Evolutionary conservation across 2,113 vertebrate genomes (phyloP).

Genomic region (Tyrannus savana): DNA sequence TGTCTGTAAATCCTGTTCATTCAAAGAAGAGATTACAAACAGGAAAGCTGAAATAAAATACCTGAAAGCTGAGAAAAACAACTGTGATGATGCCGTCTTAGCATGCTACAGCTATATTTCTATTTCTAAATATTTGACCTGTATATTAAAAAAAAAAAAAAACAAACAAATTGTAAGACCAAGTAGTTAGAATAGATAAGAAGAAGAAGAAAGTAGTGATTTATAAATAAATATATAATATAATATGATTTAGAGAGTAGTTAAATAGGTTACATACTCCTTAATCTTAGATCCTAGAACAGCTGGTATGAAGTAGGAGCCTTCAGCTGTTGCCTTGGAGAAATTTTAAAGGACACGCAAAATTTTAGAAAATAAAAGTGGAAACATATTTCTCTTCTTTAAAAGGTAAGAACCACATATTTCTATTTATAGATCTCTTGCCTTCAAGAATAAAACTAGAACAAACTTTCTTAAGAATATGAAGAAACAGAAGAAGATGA

Average conservation of each 20-base stretch:
- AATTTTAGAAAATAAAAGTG: neutral
- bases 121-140: neutral
- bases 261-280: neutral
- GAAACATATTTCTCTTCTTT: neutral
- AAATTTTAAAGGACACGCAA: neutral
- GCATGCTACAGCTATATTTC: neutral
- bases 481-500: neutral
- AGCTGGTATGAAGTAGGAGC: neutral
- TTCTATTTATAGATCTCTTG: neutral
- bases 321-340: neutral
- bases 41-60: neutral
- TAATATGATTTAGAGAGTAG: neutral
- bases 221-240: too few relatives aligned
- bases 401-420: neutral
- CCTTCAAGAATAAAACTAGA: neutral
- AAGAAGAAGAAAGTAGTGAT: neutral
- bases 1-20: neutral
- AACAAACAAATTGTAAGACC: neutral
- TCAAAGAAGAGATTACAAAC: neutral
- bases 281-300: neutral
- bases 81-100: neutral
- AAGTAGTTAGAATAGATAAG: neutral
- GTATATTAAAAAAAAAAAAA: neutral
- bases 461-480: neutral
- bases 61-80: constrained; percentile 3